A percentile compares a stretch with the other conserved stretches of the same genome.
Conservation (phyloP, 2,797 vertebrate species). For the Avahi laniger region DNA sequence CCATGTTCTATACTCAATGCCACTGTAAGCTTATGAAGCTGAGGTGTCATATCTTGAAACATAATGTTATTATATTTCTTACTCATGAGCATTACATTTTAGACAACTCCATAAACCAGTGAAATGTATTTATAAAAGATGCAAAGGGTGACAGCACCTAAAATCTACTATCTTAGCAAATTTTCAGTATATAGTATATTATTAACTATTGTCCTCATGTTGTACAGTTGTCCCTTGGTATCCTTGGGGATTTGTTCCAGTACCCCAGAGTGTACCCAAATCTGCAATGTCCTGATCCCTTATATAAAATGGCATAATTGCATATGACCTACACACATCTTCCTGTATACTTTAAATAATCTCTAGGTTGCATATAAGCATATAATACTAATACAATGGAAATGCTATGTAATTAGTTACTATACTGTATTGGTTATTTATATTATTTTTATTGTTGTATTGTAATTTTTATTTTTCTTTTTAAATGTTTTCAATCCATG, state of each 20-base stretch:
- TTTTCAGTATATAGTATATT: background rate
- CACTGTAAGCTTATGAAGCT: background rate
- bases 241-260: background rate
- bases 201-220: background rate
- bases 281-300: background rate
- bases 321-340: background rate
- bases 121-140: background rate
- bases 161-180: background rate
- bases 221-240: background rate
- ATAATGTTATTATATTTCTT: background rate
- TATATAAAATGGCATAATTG: background rate
- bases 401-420: background rate
- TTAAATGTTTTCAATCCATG: background rate
- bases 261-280: background rate
- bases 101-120: background rate
- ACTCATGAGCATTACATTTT: background rate
- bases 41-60: background rate
- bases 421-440: background rate
- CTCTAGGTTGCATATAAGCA: background rate
- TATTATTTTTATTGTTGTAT: background rate
- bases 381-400: background rate
- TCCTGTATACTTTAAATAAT: background rate
- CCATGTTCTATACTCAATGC: background rate
- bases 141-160: background rate
- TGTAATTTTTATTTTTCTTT: background rate